Conservation (phyloP, 2,797 vertebrate genomes). For the Pyrocephalus nanus region DNA sequence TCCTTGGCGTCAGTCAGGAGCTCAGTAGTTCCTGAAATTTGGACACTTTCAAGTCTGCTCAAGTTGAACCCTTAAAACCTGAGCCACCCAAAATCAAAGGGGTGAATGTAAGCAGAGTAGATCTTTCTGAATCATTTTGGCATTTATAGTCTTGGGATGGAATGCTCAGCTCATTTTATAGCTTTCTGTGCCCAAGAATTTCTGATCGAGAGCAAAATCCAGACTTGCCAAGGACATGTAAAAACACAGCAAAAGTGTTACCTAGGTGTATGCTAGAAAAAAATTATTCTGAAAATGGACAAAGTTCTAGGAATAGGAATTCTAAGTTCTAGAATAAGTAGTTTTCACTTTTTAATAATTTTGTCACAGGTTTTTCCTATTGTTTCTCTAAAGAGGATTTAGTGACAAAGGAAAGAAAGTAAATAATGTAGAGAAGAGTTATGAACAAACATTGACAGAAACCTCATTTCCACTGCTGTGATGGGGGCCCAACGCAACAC, state of each 20-base stretch:
- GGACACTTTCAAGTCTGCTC: not conserved
- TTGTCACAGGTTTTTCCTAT: not conserved
- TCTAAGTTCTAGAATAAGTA: not conserved
- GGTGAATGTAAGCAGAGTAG: not conserved
- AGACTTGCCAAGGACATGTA: not conserved
- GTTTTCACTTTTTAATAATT: not conserved
- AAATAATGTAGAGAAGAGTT: not conserved
- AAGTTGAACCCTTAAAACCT: not conserved
- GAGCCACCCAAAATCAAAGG: not conserved
- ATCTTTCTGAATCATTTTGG: not conserved
- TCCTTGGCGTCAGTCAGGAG: not conserved
- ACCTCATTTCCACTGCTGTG: not conserved
- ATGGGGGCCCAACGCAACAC: rapidly evolving
- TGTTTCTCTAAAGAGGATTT: not conserved
- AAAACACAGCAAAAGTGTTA: not conserved
- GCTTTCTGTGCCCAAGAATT: not conserved
- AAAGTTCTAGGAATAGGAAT: not conserved
- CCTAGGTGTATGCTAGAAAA: not conserved
- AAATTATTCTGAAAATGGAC: not conserved
- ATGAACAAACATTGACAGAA: not conserved
- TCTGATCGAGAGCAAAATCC: not conserved
- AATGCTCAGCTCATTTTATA: not conserved
- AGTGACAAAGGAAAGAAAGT: not conserved
- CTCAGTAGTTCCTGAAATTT: not conserved
- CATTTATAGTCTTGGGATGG: not conserved